Evolutionary conservation across 2,113 vertebrate genomes (phyloP).

Genomic region (Nibea albiflora): DNA sequence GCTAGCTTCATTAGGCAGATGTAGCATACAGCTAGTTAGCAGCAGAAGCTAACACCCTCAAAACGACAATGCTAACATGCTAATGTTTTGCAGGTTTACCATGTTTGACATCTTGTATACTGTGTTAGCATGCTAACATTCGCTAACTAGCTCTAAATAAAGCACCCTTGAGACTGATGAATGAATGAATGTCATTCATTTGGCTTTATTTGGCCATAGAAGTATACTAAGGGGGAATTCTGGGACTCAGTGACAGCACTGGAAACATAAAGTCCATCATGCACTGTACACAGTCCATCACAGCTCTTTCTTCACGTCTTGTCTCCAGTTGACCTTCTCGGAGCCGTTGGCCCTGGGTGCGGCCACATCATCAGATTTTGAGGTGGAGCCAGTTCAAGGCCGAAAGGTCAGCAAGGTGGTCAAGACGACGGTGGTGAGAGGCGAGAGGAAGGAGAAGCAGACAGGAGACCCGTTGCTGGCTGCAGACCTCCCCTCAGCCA

Average conservation of each 20-base stretch:
- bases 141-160: neutral
- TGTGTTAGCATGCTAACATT: neutral
- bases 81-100: neutral
- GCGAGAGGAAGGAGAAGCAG: slow-evolving; percentile 92
- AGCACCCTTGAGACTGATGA: neutral
- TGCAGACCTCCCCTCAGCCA: slow-evolving; percentile 92
- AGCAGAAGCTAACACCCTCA: neutral
- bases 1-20: neutral
- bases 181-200: neutral
- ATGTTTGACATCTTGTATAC: neutral
- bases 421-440: slow-evolving; percentile 92
- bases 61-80: neutral
- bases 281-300: no score
- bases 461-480: slow-evolving; percentile 90
- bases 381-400: slow-evolving; percentile 91
- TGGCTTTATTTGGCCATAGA: neutral
- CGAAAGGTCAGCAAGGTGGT: slow-evolving; percentile 96
- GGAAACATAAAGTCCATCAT: neutral
- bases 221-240: neutral
- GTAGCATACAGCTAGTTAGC: neutral
- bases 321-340: slow-evolving; percentile 87
- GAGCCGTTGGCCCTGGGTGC: slow-evolving; percentile 81
- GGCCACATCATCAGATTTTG: slow-evolving; percentile 86
- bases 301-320: neutral
- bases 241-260: neutral